phyloP scores from a whole-genome alignment of 2,888 invertebrate genomes.

The Myopa testacea region DNA sequence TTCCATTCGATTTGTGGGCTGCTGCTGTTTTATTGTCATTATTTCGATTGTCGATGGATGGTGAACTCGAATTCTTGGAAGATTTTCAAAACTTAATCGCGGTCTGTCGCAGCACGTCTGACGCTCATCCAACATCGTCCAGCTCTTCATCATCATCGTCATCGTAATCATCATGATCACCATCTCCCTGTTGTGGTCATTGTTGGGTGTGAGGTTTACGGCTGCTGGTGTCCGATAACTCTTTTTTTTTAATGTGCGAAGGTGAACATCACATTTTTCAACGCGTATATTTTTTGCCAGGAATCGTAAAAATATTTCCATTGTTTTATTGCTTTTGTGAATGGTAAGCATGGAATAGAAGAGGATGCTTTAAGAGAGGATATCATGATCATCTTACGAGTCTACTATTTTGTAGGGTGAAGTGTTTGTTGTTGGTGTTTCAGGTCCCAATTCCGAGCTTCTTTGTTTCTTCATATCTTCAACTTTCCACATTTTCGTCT shows the following conservation, averaged over 20 bases:
- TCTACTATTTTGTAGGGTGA: too few species aligned
- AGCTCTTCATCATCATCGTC: not conserved
- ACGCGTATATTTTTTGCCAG: constrained; percentile 57
- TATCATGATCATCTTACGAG: not conserved
- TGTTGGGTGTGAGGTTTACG: constrained; percentile 63
- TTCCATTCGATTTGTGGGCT: constrained; percentile 49
- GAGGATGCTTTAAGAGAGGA: not conserved
- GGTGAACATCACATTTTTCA: constrained; percentile 67
- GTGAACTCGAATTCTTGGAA: constrained; percentile 41
- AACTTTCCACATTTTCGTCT: not conserved
- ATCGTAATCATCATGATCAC: not conserved
- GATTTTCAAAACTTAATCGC: constrained; percentile 43
- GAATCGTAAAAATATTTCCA: constrained; percentile 48
- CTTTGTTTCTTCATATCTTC: not conserved
- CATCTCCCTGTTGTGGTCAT: constrained; percentile 35
- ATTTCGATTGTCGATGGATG: constrained; percentile 42
- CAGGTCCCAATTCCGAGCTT: too few species aligned
- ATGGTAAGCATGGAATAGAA: not conserved
- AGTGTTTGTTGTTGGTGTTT: too few species aligned
- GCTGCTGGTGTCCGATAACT: constrained; percentile 64
- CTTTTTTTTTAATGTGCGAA: constrained; percentile 65
- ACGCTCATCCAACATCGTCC: not conserved
- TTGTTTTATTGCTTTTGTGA: constrained; percentile 28
- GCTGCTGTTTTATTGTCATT: constrained; percentile 28
- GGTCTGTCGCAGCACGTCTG: constrained; percentile 2